Evolutionary conservation across 2,797 vertebrate species (phyloP).

Genomic region (Acomys russatus): DNA sequence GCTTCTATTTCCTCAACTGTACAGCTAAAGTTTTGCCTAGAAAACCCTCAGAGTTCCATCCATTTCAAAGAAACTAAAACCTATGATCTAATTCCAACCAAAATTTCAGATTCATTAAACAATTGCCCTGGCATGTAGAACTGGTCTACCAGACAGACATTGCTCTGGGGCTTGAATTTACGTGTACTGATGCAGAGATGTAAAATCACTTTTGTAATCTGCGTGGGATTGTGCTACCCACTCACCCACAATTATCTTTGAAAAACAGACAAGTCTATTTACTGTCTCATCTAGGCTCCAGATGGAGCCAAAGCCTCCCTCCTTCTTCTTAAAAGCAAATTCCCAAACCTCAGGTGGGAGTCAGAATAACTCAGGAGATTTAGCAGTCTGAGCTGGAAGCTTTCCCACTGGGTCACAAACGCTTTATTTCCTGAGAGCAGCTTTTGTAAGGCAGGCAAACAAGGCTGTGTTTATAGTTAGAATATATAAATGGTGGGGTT

Average conservation of each 20-base stretch:
- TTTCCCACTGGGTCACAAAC: conserved; percentile 65
- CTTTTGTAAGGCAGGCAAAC: conserved; percentile 76
- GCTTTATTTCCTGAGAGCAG: conserved; percentile 72
- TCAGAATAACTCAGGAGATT: conserved; percentile 73
- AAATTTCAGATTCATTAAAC: conserved; percentile 30
- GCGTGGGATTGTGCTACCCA: conserved; percentile 73
- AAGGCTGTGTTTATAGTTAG: conserved; percentile 70
- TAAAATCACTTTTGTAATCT: conserved; percentile 78
- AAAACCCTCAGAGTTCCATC: conserved; percentile 62
- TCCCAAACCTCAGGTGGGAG: conserved; percentile 77
- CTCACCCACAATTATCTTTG: conserved; percentile 80
- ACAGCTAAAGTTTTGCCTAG: conserved; percentile 34
- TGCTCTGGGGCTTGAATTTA: conserved; percentile 76
- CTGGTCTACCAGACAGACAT: conserved; percentile 72
- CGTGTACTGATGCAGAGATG: conserved; percentile 59
- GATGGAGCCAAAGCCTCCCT: conserved; percentile 43
- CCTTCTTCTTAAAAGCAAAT: conserved; percentile 71
- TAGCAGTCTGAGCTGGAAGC: conserved; percentile 47
- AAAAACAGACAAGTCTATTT: conserved; percentile 84
- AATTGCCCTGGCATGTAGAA: conserved; percentile 63
- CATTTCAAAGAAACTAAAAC: conserved; percentile 46
- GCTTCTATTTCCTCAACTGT: conserved; percentile 6
- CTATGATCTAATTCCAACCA: conserved; percentile 56
- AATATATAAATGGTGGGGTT: conserved; percentile 70
- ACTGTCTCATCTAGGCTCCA: conserved; percentile 66